phyloP scores from a whole-genome alignment of 1,140 invertebrate genomes.

The Drosophila sproati region DNA sequence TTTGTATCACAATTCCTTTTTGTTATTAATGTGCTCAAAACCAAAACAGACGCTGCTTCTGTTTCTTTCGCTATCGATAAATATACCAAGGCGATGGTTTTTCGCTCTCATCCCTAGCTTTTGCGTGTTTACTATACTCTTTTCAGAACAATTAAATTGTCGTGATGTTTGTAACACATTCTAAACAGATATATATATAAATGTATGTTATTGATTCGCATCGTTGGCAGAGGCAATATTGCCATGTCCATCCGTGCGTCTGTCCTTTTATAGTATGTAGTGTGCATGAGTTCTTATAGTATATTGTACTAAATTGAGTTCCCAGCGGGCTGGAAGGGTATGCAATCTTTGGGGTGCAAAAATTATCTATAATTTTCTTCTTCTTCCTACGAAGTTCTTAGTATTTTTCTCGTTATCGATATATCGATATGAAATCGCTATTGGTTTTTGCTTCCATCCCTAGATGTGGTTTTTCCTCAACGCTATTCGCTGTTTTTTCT shows the following conservation, averaged over 20 bases:
- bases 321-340: too few relatives aligned
- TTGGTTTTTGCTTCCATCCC: slow-evolving; percentile 14
- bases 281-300: too few relatives aligned
- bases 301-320: too few relatives aligned
- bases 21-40: neutral
- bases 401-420: neutral
- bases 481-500: slow-evolving; percentile 2
- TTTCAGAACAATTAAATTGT: too few relatives aligned
- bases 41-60: slow-evolving; percentile 32
- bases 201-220: too few relatives aligned
- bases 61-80: slow-evolving; percentile 40
- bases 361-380: neutral
- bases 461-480: slow-evolving; percentile 16
- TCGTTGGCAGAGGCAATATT: neutral
- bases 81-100: slow-evolving; percentile 12
- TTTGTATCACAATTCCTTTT: slow-evolving; percentile 13
- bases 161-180: too few relatives aligned
- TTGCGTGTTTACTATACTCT: too few relatives aligned
- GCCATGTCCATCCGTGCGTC: too few relatives aligned
- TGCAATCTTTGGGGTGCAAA: too few relatives aligned
- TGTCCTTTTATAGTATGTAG: too few relatives aligned
- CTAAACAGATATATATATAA: too few relatives aligned
- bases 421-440: neutral
- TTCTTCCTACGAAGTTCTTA: neutral
- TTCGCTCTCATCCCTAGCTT: neutral